Evolutionary conservation across 2,797 vertebrate genomes (phyloP).

Genomic region (Sebastes reedi): DNA sequence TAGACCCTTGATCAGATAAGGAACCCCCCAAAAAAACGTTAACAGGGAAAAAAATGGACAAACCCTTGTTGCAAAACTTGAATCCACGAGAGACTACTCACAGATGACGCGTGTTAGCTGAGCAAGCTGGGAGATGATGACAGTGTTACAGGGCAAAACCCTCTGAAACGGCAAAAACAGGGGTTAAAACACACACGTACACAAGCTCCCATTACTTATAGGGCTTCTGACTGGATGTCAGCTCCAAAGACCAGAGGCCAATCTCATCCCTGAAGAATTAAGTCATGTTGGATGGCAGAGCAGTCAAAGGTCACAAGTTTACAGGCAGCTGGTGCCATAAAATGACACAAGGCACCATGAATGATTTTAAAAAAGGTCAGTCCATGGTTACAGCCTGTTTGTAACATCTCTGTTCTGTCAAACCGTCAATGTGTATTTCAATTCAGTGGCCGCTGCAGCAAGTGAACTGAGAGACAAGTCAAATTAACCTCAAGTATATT

Average conservation of each 20-base stretch:
- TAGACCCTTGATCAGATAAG: neutral
- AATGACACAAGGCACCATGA: conserved; percentile 15
- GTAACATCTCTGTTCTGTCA: neutral
- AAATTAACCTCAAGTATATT: neutral
- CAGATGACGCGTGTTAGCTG: conserved; percentile 11
- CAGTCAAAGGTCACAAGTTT: conserved; percentile 48
- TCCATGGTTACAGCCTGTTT: neutral
- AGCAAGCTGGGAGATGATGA: conserved; percentile 22
- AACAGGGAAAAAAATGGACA: no score
- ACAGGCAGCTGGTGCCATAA: conserved; percentile 25
- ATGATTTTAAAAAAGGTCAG: conserved; percentile 32
- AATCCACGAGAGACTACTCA: no score
- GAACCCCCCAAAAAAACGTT: no score
- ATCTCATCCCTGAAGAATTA: conserved; percentile 27
- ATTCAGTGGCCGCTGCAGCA: neutral
- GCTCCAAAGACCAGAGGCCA: conserved; percentile 45
- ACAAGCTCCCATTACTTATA: conserved; percentile 21
- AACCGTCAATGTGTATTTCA: conserved; percentile 1
- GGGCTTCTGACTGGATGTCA: conserved; percentile 21
- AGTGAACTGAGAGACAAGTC: neutral
- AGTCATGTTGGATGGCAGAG: conserved; percentile 39
- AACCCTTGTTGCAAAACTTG: no score
- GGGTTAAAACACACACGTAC: neutral
- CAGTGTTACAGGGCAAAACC: neutral
- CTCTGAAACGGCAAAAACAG: neutral